A percentile compares a stretch with the other conserved stretches of the same genome.
Evolutionary conservation across 1,140 invertebrate genomes (phyloP).

Genomic region (Dinoponera quadriceps): DNA sequence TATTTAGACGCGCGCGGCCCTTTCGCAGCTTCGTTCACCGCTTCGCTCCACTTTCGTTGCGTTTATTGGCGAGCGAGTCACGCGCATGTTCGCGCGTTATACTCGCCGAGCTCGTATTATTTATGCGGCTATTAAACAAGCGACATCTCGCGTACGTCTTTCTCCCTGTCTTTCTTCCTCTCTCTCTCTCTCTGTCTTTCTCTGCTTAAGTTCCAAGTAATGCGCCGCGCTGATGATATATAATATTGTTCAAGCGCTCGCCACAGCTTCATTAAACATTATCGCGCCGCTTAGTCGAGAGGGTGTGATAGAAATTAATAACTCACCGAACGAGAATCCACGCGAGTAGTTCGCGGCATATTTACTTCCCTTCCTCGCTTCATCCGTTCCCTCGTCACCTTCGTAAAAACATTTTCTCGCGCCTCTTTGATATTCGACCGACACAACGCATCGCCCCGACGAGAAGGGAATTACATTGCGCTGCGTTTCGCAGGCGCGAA

Average conservation of each 20-base stretch:
- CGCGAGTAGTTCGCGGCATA: too few relatives aligned
- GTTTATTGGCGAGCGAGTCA: not conserved
- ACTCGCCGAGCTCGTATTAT: not conserved
- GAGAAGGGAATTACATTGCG: too few relatives aligned
- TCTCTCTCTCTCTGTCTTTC: too few relatives aligned
- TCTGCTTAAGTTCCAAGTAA: not conserved
- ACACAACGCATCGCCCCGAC: too few relatives aligned
- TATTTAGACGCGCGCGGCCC: constrained; percentile 25
- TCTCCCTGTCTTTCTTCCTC: too few relatives aligned
- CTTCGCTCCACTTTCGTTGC: constrained; percentile 42
- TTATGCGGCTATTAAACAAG: constrained; percentile 20
- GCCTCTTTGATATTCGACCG: too few relatives aligned
- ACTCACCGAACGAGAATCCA: too few relatives aligned
- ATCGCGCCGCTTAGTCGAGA: constrained; percentile 7
- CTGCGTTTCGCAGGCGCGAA: too few relatives aligned
- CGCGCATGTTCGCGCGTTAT: not conserved
- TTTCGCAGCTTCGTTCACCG: constrained; percentile 9
- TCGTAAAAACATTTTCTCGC: too few relatives aligned
- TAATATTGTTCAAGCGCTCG: not conserved
- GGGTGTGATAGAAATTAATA: too few relatives aligned
- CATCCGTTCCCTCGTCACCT: too few relatives aligned
- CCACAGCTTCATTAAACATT: constrained; percentile 2
- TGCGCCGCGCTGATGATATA: not conserved
- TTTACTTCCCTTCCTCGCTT: too few relatives aligned
- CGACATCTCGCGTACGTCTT: not conserved